Evolutionary conservation across 2,113 vertebrate species (phyloP), one percentile per base, ranked within the genome.

Genomic region (Scortum barcoo): DNA sequence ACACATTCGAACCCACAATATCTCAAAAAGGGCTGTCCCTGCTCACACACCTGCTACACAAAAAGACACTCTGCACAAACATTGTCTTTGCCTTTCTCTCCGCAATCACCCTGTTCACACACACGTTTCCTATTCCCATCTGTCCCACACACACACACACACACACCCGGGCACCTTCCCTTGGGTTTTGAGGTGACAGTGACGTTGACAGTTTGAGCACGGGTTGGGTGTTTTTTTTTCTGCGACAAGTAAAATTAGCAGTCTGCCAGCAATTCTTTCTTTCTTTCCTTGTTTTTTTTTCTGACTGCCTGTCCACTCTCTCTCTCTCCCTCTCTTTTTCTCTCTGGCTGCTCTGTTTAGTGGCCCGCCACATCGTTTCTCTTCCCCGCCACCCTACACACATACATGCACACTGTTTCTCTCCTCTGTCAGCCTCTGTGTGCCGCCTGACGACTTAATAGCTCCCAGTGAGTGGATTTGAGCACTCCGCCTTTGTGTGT

Each of bases 221-320:
- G 94, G 96, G 95, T 97, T 97, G 95, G 95, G 95, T 80, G 95
- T 96, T 95, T 88, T 84, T 40, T 75, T 80, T 81, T 79, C 69
- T 69, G 44, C 97, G 97, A 98, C 97, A 97, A 97, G 97, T 98
- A 97, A 98, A 99, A 98, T 99, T 98, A 98, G 97, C 96, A 98
- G 96, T 97, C 97, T 98, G 96, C 96, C 96, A 96, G 96, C 96
- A 96, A 96, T 96, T 97, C 96, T 97, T 88, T 88, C 46, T 84
- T 78, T 80, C 75, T 62, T 85, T 85, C 57, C 36, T 61, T 60
- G 71, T 80, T 72, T 84, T 71, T 50, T 86, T 58, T 56, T 51
- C 50, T 87, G 38, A 67, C 83, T 88, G 81, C 76, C 72, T 85
- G 87, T 87, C 89, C 85, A 79, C 80, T 89, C 60, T 83, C 65